Percentiles rank a stretch among this genome's conserved stretches.
Conservation (phyloP, 2,888 invertebrate genomes). For the Melinaea menophilus region DNA sequence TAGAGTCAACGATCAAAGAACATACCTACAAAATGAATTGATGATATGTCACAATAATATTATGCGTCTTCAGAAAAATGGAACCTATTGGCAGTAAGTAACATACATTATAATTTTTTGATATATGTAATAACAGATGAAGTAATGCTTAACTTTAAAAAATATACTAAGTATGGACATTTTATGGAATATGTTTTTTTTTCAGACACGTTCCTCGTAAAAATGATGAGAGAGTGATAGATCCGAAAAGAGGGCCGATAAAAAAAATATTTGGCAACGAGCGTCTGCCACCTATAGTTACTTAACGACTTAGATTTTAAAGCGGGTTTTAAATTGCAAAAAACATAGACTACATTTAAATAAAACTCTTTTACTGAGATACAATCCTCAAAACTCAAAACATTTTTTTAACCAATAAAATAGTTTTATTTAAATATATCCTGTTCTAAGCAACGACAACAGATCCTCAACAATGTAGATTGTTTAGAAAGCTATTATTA, state of each 20-base stretch:
- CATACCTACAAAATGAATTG: slow-evolving; percentile 70
- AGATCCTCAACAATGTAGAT: too few species aligned
- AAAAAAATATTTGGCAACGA: slow-evolving; percentile 64
- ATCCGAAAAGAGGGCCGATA: slow-evolving; percentile 71
- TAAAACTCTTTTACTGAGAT: too few species aligned
- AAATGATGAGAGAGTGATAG: slow-evolving; percentile 68
- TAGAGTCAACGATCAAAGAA: slow-evolving; percentile 71
- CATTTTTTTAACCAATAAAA: too few species aligned
- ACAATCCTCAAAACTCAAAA: too few species aligned
- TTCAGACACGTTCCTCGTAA: slow-evolving; percentile 64
- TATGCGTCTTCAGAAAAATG: slow-evolving; percentile 63
- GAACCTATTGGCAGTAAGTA: slow-evolving; percentile 69
- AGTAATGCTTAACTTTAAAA: too few species aligned
- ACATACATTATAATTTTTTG: too few species aligned
- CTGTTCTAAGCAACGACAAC: too few species aligned
- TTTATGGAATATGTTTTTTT: slow-evolving; percentile 23
- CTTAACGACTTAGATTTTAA: slow-evolving; percentile 38
- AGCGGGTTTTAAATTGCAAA: background rate
- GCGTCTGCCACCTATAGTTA: slow-evolving; percentile 66
- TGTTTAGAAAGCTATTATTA: too few species aligned
- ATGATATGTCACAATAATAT: slow-evolving; percentile 73
- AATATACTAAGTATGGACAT: too few species aligned
- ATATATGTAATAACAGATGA: too few species aligned
- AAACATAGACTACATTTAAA: too few species aligned
- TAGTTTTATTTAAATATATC: too few species aligned